A percentile compares a stretch with the other conserved stretches of the same genome.
These are phyloP conservation scores for Anguilla rostrata DNA, from an alignment of 2,113 vertebrate species.

Conservation along the genomic window DNA sequence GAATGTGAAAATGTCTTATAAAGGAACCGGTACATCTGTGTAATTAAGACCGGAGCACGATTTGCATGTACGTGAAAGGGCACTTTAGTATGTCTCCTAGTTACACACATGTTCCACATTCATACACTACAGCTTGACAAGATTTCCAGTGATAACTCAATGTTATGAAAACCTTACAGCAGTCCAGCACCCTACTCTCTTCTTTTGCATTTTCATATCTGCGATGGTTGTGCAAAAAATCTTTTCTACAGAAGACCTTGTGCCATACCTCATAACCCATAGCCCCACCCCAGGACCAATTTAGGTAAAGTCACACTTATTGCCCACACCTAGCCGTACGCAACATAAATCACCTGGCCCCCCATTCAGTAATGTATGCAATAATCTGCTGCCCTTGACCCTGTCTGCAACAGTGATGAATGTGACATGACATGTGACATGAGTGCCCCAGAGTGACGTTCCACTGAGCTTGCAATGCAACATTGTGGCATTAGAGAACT, in stretches of 20 bases:
- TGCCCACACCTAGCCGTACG: background rate
- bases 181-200: background rate
- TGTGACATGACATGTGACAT: background rate
- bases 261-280: background rate
- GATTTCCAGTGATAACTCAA: background rate
- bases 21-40: background rate
- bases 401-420: background rate
- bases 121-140: background rate
- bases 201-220: background rate
- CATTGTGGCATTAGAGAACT: background rate
- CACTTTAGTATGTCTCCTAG: background rate
- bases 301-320: background rate
- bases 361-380: background rate
- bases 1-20: background rate
- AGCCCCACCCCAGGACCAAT: background rate
- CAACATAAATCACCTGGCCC: background rate
- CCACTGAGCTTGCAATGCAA: background rate
- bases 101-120: background rate
- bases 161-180: background rate
- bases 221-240: background rate
- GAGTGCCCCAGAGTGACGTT: background rate
- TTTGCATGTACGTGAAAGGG: background rate
- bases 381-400: background rate
- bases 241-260: background rate
- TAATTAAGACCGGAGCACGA: background rate